Percentiles rank a stretch among this genome's conserved stretches.
Evolutionary conservation across 2,888 invertebrate genomes (phyloP).

Genomic region (Lymantria monacha): DNA sequence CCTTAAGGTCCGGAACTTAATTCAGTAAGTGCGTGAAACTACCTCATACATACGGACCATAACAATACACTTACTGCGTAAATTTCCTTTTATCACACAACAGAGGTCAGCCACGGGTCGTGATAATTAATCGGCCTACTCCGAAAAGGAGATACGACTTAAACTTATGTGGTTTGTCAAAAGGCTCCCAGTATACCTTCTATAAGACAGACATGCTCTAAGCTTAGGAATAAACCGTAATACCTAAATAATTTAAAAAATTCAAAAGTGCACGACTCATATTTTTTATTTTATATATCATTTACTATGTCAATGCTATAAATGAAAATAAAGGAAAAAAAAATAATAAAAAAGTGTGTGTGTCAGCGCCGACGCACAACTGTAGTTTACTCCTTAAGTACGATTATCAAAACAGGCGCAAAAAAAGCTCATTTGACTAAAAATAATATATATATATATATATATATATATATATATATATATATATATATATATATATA

Average conservation of each 20-base stretch:
- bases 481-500: no score
- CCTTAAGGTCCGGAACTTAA: background rate
- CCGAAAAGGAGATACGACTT: conserved; percentile 12
- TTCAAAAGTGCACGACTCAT: no score
- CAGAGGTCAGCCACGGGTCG: conserved; percentile 18
- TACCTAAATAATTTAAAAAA: background rate
- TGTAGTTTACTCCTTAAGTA: no score
- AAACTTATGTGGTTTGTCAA: conserved; percentile 13
- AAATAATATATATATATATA: no score
- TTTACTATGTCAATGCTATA: no score
- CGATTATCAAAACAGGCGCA: no score
- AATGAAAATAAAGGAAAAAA: no score
- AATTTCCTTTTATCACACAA: conserved; percentile 26
- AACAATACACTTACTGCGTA: conserved; percentile 20
- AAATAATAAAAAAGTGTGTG: no score
- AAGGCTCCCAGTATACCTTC: conserved; percentile 9
- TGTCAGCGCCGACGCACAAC: no score
- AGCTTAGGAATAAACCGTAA: background rate
- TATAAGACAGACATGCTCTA: background rate
- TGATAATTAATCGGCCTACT: conserved; percentile 19
- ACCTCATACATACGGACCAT: conserved; percentile 1
- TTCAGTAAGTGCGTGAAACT: background rate
- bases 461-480: no score
- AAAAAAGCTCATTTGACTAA: no score
- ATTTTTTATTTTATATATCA: no score